These are phyloP conservation scores for Choristoneura fumiferana DNA, from an alignment of 1,140 invertebrate species.

Conservation along the genomic window DNA sequence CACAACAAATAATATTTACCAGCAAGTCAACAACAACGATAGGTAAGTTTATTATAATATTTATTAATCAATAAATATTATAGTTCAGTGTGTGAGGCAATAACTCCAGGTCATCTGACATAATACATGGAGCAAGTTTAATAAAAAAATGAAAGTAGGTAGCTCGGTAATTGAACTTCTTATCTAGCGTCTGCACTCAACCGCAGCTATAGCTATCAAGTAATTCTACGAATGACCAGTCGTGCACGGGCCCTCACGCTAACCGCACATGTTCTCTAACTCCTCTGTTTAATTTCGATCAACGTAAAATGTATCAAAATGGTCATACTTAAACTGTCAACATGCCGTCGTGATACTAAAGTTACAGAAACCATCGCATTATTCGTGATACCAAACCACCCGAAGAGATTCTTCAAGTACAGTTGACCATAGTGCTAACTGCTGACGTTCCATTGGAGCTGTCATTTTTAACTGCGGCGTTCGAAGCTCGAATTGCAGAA, in stretches of 20 bases:
- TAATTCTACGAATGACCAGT: constrained; percentile 21
- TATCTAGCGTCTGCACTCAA: neutral
- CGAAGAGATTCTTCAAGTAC: constrained; percentile 73
- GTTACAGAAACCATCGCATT: constrained; percentile 51
- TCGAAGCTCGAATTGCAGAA: constrained; percentile 22
- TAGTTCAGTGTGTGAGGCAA: too few species aligned
- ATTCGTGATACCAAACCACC: constrained; percentile 67
- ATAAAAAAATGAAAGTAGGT: constrained; percentile 6
- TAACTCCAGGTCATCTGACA: too few species aligned
- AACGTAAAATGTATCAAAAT: constrained; percentile 73
- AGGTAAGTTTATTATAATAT: too few species aligned
- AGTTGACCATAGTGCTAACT: constrained; percentile 67
- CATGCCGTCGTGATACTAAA: constrained; percentile 45
- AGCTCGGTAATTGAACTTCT: constrained; percentile 8
- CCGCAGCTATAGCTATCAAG: neutral
- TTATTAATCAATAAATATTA: too few species aligned
- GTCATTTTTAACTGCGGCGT: constrained; percentile 1
- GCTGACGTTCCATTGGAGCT: constrained; percentile 38
- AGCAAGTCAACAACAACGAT: too few species aligned
- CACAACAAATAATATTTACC: too few species aligned
- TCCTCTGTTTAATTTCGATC: constrained; percentile 17
- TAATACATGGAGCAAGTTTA: too few species aligned
- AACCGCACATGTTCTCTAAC: neutral
- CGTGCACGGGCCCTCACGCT: constrained; percentile 14
- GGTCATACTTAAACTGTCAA: constrained; percentile 46